These are phyloP conservation scores for Caenorhabditis panamensis DNA, from an alignment of 2,888 invertebrate species.

Conservation along the genomic window DNA sequence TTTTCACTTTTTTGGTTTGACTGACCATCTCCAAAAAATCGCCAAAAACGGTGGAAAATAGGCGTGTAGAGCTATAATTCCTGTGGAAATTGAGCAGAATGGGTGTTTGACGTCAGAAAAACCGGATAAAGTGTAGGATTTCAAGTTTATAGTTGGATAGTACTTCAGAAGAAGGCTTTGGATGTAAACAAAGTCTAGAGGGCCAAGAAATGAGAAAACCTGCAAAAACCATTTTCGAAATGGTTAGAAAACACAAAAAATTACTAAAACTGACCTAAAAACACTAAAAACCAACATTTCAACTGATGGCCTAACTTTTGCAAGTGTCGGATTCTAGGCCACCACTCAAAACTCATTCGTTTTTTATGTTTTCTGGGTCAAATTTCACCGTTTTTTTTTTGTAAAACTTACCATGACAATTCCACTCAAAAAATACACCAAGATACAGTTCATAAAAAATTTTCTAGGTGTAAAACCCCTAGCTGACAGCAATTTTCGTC, in stretches of 20 bases:
- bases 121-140: constrained; percentile 36
- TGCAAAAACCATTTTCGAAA: no score
- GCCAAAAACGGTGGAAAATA: constrained; percentile 36
- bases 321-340: background rate
- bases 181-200: constrained; percentile 26
- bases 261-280: no score
- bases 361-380: background rate
- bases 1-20: no score
- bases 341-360: background rate
- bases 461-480: constrained; percentile 6
- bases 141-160: constrained; percentile 18
- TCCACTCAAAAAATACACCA: constrained; percentile 24
- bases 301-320: background rate
- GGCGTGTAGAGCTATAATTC: constrained; percentile 27
- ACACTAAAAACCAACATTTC: no score
- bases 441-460: constrained; percentile 24
- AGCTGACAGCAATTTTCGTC: constrained; percentile 17
- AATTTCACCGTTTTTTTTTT: background rate
- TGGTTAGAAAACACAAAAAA: background rate
- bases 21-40: constrained; percentile 24
- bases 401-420: constrained; percentile 25
- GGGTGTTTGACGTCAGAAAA: constrained; percentile 40
- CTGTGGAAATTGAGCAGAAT: constrained; percentile 44
- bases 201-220: constrained; percentile 45
- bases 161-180: constrained; percentile 1